Evolutionary conservation across 2,113 vertebrate genomes (phyloP).

Genomic region (Malaclemys terrapin): DNA sequence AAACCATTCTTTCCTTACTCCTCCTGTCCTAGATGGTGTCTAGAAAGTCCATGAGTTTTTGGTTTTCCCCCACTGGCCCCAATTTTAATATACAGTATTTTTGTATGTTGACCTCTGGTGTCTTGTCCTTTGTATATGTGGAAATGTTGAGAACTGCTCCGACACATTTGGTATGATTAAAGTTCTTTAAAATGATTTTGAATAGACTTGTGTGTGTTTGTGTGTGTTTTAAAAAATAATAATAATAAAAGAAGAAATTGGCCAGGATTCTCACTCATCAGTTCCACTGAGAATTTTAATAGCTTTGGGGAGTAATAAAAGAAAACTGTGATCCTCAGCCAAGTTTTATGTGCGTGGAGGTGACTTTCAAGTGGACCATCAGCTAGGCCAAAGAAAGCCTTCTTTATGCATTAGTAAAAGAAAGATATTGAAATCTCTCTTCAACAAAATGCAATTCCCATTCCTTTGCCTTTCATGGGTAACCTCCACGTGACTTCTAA

Average conservation of each 20-base stretch:
- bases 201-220: slow-evolving; percentile 33
- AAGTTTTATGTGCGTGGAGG: slow-evolving; percentile 44
- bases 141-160: slow-evolving; percentile 71
- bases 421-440: background rate
- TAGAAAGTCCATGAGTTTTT: slow-evolving; percentile 57
- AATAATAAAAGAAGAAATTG: slow-evolving; percentile 15
- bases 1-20: slow-evolving; percentile 70
- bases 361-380: slow-evolving; percentile 66
- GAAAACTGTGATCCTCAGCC: slow-evolving; percentile 36
- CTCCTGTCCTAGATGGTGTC: slow-evolving; percentile 61
- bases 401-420: background rate
- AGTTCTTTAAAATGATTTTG: slow-evolving; percentile 76
- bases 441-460: background rate
- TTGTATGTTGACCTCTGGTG: slow-evolving; percentile 67
- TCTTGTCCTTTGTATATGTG: slow-evolving; percentile 73
- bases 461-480: background rate
- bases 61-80: background rate
- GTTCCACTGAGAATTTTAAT: slow-evolving; percentile 66
- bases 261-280: slow-evolving; percentile 17
- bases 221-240: background rate
- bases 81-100: slow-evolving; percentile 70
- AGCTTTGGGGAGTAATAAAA: slow-evolving; percentile 39
- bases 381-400: background rate
- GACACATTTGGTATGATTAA: slow-evolving; percentile 79
- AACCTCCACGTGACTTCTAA: background rate